Base-by-base conservation (phyloP, 2,888 invertebrate genomes). In the Caenorhabditis sulstoni region DNA sequence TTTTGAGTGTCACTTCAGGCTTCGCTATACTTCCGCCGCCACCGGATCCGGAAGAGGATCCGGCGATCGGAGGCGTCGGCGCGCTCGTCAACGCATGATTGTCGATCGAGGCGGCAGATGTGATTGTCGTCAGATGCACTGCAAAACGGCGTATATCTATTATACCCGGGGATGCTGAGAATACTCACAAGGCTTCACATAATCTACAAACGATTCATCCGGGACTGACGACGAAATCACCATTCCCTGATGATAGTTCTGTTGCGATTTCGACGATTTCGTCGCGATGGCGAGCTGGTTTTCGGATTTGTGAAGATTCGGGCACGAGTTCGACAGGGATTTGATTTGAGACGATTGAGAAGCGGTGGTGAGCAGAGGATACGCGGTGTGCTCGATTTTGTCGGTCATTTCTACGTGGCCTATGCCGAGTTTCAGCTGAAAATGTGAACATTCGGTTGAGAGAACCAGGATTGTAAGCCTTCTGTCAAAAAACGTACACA, bases 371-470 rank as follows among this genome's bases (percentile, higher is more conserved):
- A 86, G 62, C 45, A 83, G 71, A 35, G 82, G 75, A 53, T 78
- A 73, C 5, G 50, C 18, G 9, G 77, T 82, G 45, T 80, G 81
- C 41, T 86, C 85, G 44, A 83, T 73, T 61, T 76, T 62, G 71
- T 87, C 87, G 8, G 55, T 59, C 68, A 85, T 71, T 61, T 84
- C 83, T 18, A 83, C 62, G 39, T 83, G 81, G 1, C 82, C 85
- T 23, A 86, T 74, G 4, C 75, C 58, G 4, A 87, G 55, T 68
- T 84, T 81, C 41, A 86, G 29, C 84, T 85, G 61, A 68, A 22
- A 23, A 22, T 12, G 11, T 52, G 52, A 22, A 23, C 23, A 18
- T 50, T 20, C 20, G 4, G 14, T 9, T 50, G 20, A 22, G 22
- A 3, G 7, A 50, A 22, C 8, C 9, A 12, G 9, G 18, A 18